Conservation (phyloP, 1,140 invertebrate genomes). For the Scaptomyza hsui region DNA sequence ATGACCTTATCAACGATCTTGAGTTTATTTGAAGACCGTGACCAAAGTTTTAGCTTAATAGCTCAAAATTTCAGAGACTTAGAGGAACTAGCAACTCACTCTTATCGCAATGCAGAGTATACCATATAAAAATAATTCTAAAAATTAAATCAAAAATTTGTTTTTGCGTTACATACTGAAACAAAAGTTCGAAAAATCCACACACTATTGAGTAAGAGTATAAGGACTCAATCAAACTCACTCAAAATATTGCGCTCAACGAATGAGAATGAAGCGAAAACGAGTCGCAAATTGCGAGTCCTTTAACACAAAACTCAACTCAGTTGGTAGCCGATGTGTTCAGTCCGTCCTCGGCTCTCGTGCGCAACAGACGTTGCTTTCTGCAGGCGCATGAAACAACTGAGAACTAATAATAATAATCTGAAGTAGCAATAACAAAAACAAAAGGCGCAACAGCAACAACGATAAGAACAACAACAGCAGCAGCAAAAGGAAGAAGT, state of each 20-base stretch:
- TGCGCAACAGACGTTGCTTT: constrained; percentile 60
- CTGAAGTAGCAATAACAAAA: constrained; percentile 10
- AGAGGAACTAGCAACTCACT: too few species aligned
- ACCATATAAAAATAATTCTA: too few species aligned
- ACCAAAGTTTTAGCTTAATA: too few species aligned
- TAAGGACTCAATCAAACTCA: constrained; percentile 52
- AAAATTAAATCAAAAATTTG: too few species aligned
- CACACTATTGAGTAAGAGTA: neutral
- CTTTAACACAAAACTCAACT: constrained; percentile 33
- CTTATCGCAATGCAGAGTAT: too few species aligned
- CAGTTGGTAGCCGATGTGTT: constrained; percentile 14
- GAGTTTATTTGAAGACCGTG: too few species aligned
- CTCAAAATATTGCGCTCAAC: constrained; percentile 39
- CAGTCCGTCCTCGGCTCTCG: constrained; percentile 79
- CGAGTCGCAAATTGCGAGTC: constrained; percentile 29
- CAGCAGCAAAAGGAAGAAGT: constrained; percentile 3
- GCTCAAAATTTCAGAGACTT: too few species aligned
- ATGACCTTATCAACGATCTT: too few species aligned
- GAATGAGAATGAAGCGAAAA: constrained; percentile 33
- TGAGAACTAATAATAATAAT: constrained; percentile 2
- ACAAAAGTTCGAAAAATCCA: too few species aligned
- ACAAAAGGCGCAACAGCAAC: constrained; percentile 12
- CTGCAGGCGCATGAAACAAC: constrained; percentile 27
- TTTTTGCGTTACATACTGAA: too few species aligned
- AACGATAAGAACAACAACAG: constrained; percentile 21